Percentiles rank a stretch among this genome's conserved stretches.
Conservation (phyloP, 2,797 vertebrate species). For the Florisuga fusca region DNA sequence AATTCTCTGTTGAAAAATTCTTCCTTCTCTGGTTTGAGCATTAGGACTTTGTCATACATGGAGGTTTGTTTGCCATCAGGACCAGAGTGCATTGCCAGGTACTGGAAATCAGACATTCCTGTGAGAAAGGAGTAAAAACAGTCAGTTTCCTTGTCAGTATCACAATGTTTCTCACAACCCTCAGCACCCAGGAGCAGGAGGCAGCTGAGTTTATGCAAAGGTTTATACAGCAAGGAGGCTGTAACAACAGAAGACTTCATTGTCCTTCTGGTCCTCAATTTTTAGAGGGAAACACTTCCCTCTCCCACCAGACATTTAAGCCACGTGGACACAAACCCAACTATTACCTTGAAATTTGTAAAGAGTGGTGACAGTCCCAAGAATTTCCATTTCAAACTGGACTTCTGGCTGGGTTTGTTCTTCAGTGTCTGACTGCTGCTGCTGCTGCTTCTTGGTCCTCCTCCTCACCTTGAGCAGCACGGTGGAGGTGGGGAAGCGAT, state of each 20-base stretch:
- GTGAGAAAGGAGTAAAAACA: background rate
- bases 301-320: background rate
- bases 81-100: conserved; percentile 86
- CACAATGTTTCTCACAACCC: background rate
- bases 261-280: background rate
- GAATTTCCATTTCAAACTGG: conserved; percentile 84
- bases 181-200: background rate
- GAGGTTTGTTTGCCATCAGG: conserved; percentile 78
- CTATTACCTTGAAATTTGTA: conserved; percentile 95
- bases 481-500: conserved; percentile 91
- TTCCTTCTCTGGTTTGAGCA: conserved; percentile 88
- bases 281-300: background rate
- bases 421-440: background rate
- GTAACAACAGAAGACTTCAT: background rate
- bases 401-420: conserved; percentile 45
- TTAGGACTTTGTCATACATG: conserved; percentile 91
- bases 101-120: conserved; percentile 98
- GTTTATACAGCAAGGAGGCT: background rate
- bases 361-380: conserved; percentile 88
- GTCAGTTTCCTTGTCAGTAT: background rate
- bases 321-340: fast-evolving
- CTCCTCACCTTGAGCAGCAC: conserved; percentile 87
- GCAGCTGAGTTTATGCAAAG: background rate
- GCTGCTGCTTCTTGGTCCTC: conserved; percentile 74
- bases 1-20: conserved; percentile 88